Conservation (phyloP, 2,888 invertebrate genomes). For the Drosophila bunnanda region DNA sequence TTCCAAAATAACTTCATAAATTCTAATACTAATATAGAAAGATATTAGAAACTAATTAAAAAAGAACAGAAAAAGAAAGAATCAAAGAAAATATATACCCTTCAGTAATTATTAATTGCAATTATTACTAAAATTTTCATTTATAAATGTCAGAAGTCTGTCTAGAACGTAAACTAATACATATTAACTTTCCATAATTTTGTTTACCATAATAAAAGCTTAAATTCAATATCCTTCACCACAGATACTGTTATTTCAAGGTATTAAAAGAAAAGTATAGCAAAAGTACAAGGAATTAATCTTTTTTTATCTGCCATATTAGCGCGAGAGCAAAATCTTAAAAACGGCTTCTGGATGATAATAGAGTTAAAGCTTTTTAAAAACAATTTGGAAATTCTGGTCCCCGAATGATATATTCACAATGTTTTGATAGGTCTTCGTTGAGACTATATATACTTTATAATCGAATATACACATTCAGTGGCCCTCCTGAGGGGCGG, state of each 20-base stretch:
- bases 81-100: too few relatives aligned
- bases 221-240: background rate
- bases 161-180: background rate
- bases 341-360: background rate
- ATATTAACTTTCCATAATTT: background rate
- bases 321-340: background rate
- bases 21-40: background rate
- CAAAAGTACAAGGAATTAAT: background rate
- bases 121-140: background rate
- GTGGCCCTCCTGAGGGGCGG: background rate
- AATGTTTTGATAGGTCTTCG: constrained; percentile 16
- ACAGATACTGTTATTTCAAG: background rate
- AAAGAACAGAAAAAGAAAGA: too few relatives aligned
- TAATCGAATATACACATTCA: background rate
- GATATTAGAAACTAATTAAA: too few relatives aligned
- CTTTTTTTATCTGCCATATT: background rate
- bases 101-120: too few relatives aligned
- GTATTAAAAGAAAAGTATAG: background rate
- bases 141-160: too few relatives aligned
- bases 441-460: background rate
- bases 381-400: constrained; percentile 16
- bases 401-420: constrained; percentile 17
- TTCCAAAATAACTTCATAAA: too few relatives aligned
- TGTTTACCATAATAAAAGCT: background rate
- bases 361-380: background rate